Conservation (phyloP, 2,888 invertebrate genomes). For the Caenorhabditis virilis region DNA sequence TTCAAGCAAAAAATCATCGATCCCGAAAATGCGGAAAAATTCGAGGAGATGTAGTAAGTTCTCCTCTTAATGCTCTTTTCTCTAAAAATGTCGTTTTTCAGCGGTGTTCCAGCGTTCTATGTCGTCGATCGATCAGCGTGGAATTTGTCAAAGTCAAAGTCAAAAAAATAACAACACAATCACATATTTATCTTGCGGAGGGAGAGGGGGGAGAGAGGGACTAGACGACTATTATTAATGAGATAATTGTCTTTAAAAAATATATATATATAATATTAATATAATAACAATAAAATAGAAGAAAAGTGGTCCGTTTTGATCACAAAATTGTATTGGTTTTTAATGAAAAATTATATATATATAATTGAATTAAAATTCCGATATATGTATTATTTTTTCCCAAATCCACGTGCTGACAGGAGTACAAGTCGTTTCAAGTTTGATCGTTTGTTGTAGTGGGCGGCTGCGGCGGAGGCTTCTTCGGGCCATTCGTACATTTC, state of each 20-base stretch:
- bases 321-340: too few species aligned
- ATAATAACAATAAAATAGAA: neutral
- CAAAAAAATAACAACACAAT: too few species aligned
- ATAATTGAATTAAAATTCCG: neutral
- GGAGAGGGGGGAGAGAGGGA: too few species aligned
- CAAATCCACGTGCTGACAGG: constrained; percentile 37
- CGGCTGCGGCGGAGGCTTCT: too few species aligned
- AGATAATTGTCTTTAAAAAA: neutral
- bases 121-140: constrained; percentile 16
- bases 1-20: constrained; percentile 1
- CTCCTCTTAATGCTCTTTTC: too few species aligned
- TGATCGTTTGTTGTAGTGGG: constrained; percentile 29
- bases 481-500: constrained; percentile 11
- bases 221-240: neutral
- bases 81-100: constrained; percentile 6
- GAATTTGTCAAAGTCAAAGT: too few species aligned
- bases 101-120: constrained; percentile 10
- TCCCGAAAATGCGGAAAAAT: neutral
- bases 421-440: constrained; percentile 34
- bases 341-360: neutral
- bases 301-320: too few species aligned
- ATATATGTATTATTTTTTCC: constrained; percentile 6
- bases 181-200: too few species aligned
- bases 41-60: too few species aligned
- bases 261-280: neutral